Evolutionary conservation across 2,113 vertebrate genomes (phyloP), one percentile per base, ranked within the genome.

Genomic region (Podocnemis expansa): DNA sequence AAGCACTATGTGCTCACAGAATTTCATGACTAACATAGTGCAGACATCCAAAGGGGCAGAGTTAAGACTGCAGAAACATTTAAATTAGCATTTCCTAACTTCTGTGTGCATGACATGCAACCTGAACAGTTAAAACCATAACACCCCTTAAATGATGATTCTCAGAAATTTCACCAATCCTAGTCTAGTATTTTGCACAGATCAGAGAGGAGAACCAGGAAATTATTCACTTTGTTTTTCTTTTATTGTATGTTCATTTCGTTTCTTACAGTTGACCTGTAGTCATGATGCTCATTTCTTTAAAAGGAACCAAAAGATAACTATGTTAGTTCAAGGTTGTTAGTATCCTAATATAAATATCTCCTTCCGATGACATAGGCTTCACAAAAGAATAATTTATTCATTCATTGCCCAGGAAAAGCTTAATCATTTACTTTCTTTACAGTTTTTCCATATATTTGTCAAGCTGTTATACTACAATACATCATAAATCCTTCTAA

Each of bases 391-490:
- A 89, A 31, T 8, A 51, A 8, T 34, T 80, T 49, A 85, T 90
- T 78, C 52, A 73, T 78, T 92, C 51, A 90, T 76, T 17, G 25
- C 21, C 73, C 55, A 88, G 49, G 70, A 91, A 60, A 87, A 93
- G 21, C 56, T 96, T 93, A 90, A 89, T 94, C 0, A 85, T 95
- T 94, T 92, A 81, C 85, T 94, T 94, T 94, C 75, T 85, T 1
- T 11, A 5, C 22, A 87, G 63, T 63, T 43, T 49, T 90, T 25
- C 79, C 43, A 47, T 10, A 60, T 52, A 87, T 73, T 27, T 92
- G 85, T 8, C 70, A 88, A 81, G 29, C 21, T 51, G 45, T 19
- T 91, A 51, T 95, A 82, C 1, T 0, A 75, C 88, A 63, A 0
- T 89, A 11, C 80, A 60, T 82, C 91, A 82, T 56, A 63, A 56